Base-by-base conservation (phyloP, 2,888 invertebrate genomes). In the Shargacucullia verbasci region DNA sequence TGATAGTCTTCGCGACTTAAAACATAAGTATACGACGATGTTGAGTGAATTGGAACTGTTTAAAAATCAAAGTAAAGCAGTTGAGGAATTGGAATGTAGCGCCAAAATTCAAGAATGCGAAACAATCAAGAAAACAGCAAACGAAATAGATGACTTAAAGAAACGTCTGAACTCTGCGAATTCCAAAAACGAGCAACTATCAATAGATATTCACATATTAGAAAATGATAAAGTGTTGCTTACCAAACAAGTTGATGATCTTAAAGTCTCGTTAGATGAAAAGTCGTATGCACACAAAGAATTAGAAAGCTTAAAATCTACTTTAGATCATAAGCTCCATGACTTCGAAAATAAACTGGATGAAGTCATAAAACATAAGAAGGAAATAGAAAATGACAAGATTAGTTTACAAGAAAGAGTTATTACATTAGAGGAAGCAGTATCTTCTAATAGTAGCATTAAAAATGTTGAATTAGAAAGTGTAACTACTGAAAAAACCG, bases 11-110 rank as follows among this genome's bases (percentile, higher is more conserved):
- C 89, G 88, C 50, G 92, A 92, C 55, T 85, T 95, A 38, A 94
- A 94, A 84, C 87, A 86, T 29, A 95, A 95, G 62, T 95, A 95
- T 78, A 94, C 94, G 58, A 68, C 85, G 71, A 90, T 95, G 85
- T 86, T 95, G 43, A 80, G 79, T 52, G 85, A 95, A 83, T 78
- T 90, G 52, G 83, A 90, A 70, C 72, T 85, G 81, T 81, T 91
- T 85, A 86, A 94, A 83, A 88, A 79, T 79, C 82, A 95, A 82
- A 85, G 84, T 1, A 94, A 94, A 77, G 88, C 91, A 41, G 91
- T 94, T 12, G 89, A 94, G 56, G 92, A 93, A 67, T 75, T 94
- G 49, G 95, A 95, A 81, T 84, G 89, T 80, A 84, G 77, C 76
- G 63, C 88, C 69, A 81, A 84, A 67, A 50, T 77, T 56, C 73